Evolutionary conservation across 2,113 vertebrate species (phyloP), one percentile per base, ranked within the genome.

Genomic region (Tachysurus vachellii): DNA sequence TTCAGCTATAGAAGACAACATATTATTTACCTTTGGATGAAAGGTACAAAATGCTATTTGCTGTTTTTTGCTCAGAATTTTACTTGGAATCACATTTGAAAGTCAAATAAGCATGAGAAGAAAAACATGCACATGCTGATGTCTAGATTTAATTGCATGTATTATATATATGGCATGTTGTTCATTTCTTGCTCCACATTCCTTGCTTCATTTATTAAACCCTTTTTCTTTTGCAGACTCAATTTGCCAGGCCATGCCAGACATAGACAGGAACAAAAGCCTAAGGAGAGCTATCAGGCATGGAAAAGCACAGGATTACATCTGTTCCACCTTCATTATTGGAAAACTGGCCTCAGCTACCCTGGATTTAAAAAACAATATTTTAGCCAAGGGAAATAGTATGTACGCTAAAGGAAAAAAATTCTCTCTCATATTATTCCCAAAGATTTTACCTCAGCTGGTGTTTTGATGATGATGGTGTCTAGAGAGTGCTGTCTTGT

Each of bases 261-360:
- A 71, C n/a, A 85, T 80, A 47, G 84, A 88, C 26, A 73, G 23
- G 21, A 26, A 0, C 28, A 42, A 17, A 42, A 64, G 50, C 64
- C 59, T 10, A 19, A 64, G 31, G 36, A 80, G 53, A 80, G 14
- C 70, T 44, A 90, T 87, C 75, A 80, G 28, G 19, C 84, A 61
- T 85, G 53, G 53, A 31, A 82, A 62, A 79, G 53, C 53, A 42
- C 53, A 44, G 83, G 70, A 84, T 90, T 90, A 83, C 71, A 31
- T 26, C 26, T 70, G 79, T 26, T 82, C 26, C 54, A 83, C 80
- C 56, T 70, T 87, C 83, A 71, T 73, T 84, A 90, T 80, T 71
- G 73, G 21, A n/a, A 83, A 87, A 85, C 75, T 87, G 80, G 83
- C 44, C 70, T 61, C 68, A 5, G 83, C 23, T 64, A 62, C 28